These are phyloP conservation scores for Lepeophtheirus salmonis DNA, from an alignment of 1,140 invertebrate species.

Conservation along the genomic window DNA sequence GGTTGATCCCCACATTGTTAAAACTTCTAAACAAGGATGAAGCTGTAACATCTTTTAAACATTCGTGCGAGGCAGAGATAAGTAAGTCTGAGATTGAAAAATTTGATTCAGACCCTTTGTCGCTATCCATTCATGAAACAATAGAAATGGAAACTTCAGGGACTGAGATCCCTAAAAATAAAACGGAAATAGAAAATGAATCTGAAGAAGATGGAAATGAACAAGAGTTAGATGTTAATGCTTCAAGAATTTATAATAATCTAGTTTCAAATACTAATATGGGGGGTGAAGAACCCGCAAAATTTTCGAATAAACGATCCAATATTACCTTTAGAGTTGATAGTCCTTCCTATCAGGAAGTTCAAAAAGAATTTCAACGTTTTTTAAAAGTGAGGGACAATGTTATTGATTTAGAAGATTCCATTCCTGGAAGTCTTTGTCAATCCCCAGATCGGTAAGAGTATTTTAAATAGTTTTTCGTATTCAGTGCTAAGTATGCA, in stretches of 20 bases:
- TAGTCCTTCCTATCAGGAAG: slow-evolving; percentile 8
- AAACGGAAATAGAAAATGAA: not conserved
- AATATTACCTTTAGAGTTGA: not conserved
- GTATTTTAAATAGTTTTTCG: not conserved
- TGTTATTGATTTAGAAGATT: not conserved
- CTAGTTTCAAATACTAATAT: not conserved
- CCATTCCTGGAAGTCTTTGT: not conserved
- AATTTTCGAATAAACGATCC: not conserved
- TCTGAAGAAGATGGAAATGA: not conserved
- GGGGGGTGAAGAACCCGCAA: not conserved
- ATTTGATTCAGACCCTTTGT: not conserved
- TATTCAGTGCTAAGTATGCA: not conserved
- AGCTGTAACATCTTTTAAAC: not conserved
- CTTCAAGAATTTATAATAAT: not conserved
- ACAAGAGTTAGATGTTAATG: not conserved
- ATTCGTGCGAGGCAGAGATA: not conserved
- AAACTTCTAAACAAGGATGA: not conserved
- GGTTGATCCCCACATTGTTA: slow-evolving; percentile 1
- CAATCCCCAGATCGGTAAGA: not conserved
- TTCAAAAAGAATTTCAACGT: slow-evolving; percentile 6
- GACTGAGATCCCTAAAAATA: not conserved
- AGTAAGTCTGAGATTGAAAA: not conserved
- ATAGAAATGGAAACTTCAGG: not conserved
- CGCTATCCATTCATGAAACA: not conserved
- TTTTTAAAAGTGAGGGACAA: not conserved